A percentile compares a stretch with the other conserved stretches of the same genome.
Evolutionary conservation across 2,797 vertebrate species (phyloP).

Genomic region (Brachyrhaphis roseni): DNA sequence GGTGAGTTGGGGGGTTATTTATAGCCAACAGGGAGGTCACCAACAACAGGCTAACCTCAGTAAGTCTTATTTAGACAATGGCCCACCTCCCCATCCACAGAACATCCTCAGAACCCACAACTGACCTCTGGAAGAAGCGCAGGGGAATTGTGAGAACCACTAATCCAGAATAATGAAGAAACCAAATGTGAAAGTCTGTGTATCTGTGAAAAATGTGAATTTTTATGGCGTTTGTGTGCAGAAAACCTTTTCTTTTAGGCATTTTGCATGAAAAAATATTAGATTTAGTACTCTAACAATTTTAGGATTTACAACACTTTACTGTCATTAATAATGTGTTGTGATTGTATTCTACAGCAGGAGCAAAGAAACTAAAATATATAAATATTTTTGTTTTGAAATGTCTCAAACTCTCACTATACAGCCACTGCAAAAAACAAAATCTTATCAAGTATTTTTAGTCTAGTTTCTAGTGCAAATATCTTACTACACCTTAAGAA

Average conservation of each 20-base stretch:
- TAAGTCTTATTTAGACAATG: constrained; percentile 63
- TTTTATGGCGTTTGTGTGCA: neutral
- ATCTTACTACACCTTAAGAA: no score
- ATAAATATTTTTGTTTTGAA: no score
- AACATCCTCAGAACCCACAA: constrained; percentile 27
- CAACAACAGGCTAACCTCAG: constrained; percentile 57
- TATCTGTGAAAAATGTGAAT: neutral
- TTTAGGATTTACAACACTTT: no score
- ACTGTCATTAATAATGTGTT: no score
- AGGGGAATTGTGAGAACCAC: constrained; percentile 62
- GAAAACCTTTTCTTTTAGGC: neutral
- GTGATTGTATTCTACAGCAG: no score
- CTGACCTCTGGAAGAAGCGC: constrained; percentile 61
- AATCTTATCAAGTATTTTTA: no score
- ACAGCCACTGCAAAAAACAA: no score
- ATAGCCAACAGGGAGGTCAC: constrained; percentile 64
- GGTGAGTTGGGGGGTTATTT: constrained; percentile 50
- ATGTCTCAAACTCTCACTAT: no score
- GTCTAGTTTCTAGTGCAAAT: no score
- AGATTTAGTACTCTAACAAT: no score
- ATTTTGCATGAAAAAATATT: no score
- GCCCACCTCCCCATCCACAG: constrained; percentile 21
- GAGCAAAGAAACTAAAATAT: no score
- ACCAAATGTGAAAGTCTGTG: constrained; percentile 23
- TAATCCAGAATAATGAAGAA: constrained; percentile 66